Evolutionary conservation across 2,113 vertebrate species (phyloP).

Genomic region (Scortum barcoo): DNA sequence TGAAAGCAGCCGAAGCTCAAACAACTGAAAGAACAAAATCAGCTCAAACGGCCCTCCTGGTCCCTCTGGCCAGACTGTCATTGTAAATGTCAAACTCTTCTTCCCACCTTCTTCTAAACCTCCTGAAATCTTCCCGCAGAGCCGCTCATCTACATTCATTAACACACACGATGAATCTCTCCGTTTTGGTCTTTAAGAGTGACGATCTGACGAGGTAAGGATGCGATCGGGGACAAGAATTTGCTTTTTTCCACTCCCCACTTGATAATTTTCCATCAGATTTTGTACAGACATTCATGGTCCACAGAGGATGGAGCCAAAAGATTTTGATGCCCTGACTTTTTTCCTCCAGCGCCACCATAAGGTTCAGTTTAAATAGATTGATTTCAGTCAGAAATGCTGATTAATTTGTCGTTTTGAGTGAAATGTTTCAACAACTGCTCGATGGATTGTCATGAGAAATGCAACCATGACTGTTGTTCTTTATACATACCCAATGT

Average conservation of each 20-base stretch:
- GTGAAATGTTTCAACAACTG: background rate
- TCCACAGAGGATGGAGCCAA: background rate
- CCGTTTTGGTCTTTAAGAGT: background rate
- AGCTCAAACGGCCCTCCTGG: background rate
- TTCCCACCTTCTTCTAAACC: background rate
- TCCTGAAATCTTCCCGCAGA: background rate
- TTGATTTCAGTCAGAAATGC: too few relatives aligned
- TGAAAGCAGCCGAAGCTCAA: conserved; percentile 23
- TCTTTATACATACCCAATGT: too few relatives aligned
- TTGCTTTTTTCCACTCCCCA: too few relatives aligned
- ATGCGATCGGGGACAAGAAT: background rate
- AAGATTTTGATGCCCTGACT: background rate
- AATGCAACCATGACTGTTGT: too few relatives aligned
- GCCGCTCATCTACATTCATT: background rate
- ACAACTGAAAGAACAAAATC: conserved; percentile 22
- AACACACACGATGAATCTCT: background rate
- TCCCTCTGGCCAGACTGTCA: conserved; percentile 20
- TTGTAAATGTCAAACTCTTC: conserved; percentile 4
- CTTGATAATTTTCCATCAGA: too few relatives aligned
- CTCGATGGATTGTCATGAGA: too few relatives aligned
- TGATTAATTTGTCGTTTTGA: background rate
- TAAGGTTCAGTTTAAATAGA: too few relatives aligned
- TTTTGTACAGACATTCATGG: background rate
- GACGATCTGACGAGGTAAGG: background rate
- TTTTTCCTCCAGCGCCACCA: background rate